These are phyloP conservation scores for Pituophis catenifer DNA, from an alignment of 2,113 vertebrate species.

Conservation along the genomic window DNA sequence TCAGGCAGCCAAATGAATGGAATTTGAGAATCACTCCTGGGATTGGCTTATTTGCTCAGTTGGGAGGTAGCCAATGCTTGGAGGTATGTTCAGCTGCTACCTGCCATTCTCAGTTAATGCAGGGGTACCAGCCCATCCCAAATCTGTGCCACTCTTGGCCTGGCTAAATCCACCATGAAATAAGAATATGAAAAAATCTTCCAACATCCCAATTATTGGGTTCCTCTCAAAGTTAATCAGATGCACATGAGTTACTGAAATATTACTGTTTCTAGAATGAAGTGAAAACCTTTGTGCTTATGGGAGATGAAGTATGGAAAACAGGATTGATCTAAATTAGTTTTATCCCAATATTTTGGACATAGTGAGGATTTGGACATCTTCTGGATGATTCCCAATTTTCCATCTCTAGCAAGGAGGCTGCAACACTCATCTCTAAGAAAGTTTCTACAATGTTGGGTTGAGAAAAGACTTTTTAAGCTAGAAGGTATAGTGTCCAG, in stretches of 20 bases:
- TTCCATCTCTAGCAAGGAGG: background rate
- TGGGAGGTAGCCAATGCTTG: background rate
- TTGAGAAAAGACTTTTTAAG: no score
- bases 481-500: no score
- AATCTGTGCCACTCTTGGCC: background rate
- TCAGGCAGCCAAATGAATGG: background rate
- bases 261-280: background rate
- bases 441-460: background rate
- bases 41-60: background rate
- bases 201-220: background rate
- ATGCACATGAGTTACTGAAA: background rate
- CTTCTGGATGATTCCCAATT: background rate
- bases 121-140: background rate
- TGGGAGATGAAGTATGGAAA: background rate
- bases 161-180: background rate
- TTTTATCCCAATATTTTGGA: background rate
- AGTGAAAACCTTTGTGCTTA: background rate
- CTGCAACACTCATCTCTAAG: background rate
- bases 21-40: background rate
- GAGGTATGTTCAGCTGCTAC: background rate
- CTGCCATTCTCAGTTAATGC: background rate
- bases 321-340: background rate
- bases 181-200: background rate
- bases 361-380: background rate
- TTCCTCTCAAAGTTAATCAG: background rate